Conservation (phyloP, 2,888 invertebrate genomes). For the Apamea epomidion region DNA sequence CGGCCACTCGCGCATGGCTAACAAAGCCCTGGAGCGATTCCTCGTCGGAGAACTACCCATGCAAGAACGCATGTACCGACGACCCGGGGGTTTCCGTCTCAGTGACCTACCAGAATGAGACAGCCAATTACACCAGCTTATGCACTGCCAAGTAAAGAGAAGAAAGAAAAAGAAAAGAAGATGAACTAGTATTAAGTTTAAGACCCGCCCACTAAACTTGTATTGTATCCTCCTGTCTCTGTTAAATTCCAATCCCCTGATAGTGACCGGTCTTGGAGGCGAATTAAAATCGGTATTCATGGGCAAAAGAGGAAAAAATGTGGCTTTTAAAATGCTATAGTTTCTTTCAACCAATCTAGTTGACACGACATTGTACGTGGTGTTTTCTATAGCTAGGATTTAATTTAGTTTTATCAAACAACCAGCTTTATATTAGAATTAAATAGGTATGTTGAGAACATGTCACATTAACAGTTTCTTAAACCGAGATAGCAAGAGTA, state of each 20-base stretch:
- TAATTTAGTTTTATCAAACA: slow-evolving; percentile 33
- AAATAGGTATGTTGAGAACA: slow-evolving; percentile 11
- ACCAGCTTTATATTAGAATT: slow-evolving; percentile 46
- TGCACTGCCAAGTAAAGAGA: slow-evolving; percentile 15
- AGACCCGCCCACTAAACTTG: slow-evolving; percentile 3
- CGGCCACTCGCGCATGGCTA: slow-evolving; percentile 93
- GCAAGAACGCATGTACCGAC: slow-evolving; percentile 93
- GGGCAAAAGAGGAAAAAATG: slow-evolving; percentile 9
- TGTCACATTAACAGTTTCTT: slow-evolving; percentile 45
- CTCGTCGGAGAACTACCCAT: slow-evolving; percentile 94
- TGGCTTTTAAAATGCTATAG: slow-evolving; percentile 2
- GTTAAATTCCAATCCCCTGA: slow-evolving; percentile 2
- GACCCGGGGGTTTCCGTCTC: slow-evolving; percentile 90
- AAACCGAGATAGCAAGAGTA: slow-evolving; percentile 37
- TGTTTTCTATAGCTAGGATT: slow-evolving; percentile 4
- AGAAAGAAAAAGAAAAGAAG: neutral
- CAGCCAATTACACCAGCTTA: slow-evolving; percentile 30
- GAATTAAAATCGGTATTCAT: slow-evolving; percentile 12
- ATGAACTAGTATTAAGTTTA: slow-evolving; percentile 15
- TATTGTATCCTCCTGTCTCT: neutral
- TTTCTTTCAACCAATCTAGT: slow-evolving; percentile 4
- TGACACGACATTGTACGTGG: slow-evolving; percentile 5
- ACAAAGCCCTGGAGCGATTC: slow-evolving; percentile 92
- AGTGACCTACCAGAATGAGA: slow-evolving; percentile 90
- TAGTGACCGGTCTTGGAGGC: slow-evolving; percentile 7